Evolutionary conservation across 2,113 vertebrate genomes (phyloP).

Genomic region (Chaetodon auriga): DNA sequence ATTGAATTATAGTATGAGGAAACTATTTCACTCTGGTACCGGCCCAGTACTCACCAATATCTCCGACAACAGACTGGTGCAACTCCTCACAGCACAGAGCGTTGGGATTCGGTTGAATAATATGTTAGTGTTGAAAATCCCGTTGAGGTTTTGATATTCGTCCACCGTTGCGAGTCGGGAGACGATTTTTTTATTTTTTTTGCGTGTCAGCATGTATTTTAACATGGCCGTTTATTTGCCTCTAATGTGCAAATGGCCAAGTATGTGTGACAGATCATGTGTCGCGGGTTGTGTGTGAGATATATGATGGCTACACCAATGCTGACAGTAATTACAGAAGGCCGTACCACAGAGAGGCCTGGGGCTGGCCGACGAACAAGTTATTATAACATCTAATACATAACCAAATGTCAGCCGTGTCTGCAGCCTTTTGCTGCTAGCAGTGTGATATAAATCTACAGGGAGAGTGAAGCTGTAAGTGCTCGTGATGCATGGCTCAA

Average conservation of each 20-base stretch:
- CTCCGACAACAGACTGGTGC: constrained; percentile 16
- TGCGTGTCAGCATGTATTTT: constrained; percentile 49
- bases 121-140: constrained; percentile 42
- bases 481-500: constrained; percentile 10
- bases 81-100: background rate
- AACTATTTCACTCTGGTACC: constrained; percentile 41
- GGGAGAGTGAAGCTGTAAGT: constrained; percentile 19
- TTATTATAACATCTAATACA: constrained; percentile 76
- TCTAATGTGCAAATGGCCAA: constrained; percentile 46
- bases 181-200: constrained; percentile 24
- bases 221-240: constrained; percentile 49
- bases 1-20: constrained; percentile 38
- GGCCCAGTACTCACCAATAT: constrained; percentile 10
- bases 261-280: constrained; percentile 60
- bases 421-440: constrained; percentile 40
- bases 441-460: constrained; percentile 57
- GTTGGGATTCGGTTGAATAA: constrained; percentile 7
- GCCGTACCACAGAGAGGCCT: constrained; percentile 64
- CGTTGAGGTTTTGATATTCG: constrained; percentile 54
- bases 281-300: constrained; percentile 52
- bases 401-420: constrained; percentile 68
- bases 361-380: constrained; percentile 58
- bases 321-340: constrained; percentile 79
- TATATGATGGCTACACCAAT: constrained; percentile 61
- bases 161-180: constrained; percentile 25